A percentile compares a stretch with the other conserved stretches of the same genome.
Conservation (phyloP, 2,113 vertebrate species). For the Lonchura striata region DNA sequence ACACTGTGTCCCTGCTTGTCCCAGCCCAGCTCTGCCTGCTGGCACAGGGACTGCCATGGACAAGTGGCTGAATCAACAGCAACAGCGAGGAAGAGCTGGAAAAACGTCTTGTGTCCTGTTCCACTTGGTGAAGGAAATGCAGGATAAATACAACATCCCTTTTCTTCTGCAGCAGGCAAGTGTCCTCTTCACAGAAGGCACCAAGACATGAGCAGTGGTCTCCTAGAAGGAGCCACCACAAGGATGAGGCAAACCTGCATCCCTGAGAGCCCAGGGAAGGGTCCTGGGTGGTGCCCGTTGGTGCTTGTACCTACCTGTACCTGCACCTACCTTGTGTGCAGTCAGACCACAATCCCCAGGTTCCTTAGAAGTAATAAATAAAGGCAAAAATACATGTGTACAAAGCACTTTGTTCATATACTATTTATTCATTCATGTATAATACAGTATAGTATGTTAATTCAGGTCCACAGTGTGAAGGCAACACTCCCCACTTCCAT, state of each 20-base stretch:
- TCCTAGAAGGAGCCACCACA: background rate
- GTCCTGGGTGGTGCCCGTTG: background rate
- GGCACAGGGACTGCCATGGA: background rate
- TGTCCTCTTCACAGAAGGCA: background rate
- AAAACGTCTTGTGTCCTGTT: background rate
- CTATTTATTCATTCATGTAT: background rate
- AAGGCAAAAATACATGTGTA: background rate
- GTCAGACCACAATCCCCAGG: background rate
- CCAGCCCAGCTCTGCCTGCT: background rate
- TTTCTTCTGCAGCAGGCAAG: background rate
- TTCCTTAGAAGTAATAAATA: background rate
- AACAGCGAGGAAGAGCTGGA: fast-evolving
- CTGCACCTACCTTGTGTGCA: background rate
- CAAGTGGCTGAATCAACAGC: background rate
- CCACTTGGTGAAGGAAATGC: background rate
- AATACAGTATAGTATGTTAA: background rate
- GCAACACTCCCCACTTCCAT: background rate
- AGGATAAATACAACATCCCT: background rate
- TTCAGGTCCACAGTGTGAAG: background rate
- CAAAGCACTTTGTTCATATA: background rate
- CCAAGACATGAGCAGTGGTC: background rate
- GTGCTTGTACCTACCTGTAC: background rate
- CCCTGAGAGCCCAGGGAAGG: background rate
- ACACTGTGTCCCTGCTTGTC: background rate
- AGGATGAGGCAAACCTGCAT: background rate